Base-by-base conservation (phyloP, 2,797 vertebrate species). In the Rhinichthys osculus region DNA sequence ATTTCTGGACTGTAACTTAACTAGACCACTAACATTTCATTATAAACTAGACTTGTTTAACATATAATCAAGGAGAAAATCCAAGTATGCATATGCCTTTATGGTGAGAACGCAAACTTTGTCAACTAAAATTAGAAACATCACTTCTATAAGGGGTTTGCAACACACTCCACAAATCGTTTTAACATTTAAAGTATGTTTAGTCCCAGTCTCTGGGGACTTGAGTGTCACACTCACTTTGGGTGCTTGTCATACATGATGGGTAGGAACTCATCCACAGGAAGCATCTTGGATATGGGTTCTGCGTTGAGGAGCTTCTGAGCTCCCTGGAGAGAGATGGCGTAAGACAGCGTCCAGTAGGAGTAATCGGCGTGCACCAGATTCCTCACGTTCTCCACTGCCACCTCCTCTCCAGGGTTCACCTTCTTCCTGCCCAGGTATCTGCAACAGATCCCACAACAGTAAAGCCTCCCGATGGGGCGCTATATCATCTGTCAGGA, bases 181-280 rank as follows among this genome's bases (percentile, higher is more conserved):
- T 52, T 14, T 38, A 54, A 40, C 2, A 19, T 79, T 80, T 30
- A 44, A 66, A 47, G 4, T 47, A 7, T 1, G 19, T 81, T n/a
- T 27, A 27, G 67, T 33, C 33, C 21, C 14, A 44, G 40, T 6
- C 72, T 14, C 21, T 62, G 6, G 17, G 38, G 4, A 59, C 13
- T 11, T 7, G 17, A 38, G 27, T 69, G 6, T 35, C 13, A 3
- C 87, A 96, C 96, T 80, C 92, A 99, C 98, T 98, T 99, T 88
- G 97, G 96, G 90, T 99, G 98, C 84, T 95, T 97, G 95, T 99
- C 96, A 0, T 97, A 99, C 98, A 99, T 99, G 93, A 99, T 96
- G 92, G 98, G 98, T 84, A 99, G 93, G 92, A 98, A 99, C 90
- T 99, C 98, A 0, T 99, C 98, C 7, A 99, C 97, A 0, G 98